Evolutionary conservation across 2,113 vertebrate genomes (phyloP).

Genomic region (Poeciliopsis retropinna): DNA sequence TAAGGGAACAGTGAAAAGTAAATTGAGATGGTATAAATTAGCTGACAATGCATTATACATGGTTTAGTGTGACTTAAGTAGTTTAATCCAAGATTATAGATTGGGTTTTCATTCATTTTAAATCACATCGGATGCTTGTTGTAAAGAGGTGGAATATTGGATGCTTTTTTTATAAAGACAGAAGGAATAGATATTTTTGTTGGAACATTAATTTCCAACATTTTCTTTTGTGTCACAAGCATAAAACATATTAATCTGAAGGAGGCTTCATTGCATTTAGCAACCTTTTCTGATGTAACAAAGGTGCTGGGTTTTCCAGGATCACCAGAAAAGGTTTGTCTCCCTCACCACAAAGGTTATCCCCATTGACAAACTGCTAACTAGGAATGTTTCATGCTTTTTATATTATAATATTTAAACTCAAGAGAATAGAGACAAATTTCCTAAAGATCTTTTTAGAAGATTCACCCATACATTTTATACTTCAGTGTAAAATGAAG

Average conservation of each 20-base stretch:
- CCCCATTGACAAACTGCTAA: neutral
- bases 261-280: neutral
- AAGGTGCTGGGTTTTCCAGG: neutral
- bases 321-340: too few species aligned
- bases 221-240: neutral
- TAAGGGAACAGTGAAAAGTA: slow-evolving; percentile 38
- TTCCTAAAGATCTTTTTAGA: too few species aligned
- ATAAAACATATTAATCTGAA: neutral
- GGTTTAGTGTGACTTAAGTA: neutral
- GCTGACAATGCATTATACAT: neutral
- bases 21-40: slow-evolving; percentile 40
- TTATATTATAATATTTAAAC: too few species aligned
- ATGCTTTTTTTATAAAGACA: neutral
- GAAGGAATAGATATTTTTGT: neutral
- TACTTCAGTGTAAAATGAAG: too few species aligned
- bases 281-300: neutral
- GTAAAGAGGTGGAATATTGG: neutral
- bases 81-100: neutral
- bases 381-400: neutral
- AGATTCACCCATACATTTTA: too few species aligned
- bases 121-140: neutral
- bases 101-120: neutral
- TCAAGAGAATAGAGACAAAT: too few species aligned
- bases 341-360: neutral
- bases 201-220: neutral